Evolutionary conservation across 1,140 invertebrate genomes (phyloP).

Genomic region (Chrysopa pallens): DNA sequence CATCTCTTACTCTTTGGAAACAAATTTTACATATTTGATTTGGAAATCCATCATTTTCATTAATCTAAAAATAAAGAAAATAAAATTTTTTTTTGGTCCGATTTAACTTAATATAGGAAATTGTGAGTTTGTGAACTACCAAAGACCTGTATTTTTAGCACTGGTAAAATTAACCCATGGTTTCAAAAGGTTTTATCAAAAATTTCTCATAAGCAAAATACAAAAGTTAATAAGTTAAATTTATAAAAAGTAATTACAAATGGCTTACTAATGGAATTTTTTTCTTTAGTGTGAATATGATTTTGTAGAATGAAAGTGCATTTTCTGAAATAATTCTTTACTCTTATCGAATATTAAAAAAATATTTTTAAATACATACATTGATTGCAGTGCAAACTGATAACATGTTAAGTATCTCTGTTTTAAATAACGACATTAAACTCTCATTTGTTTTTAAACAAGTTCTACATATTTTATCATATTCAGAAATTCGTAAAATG

Average conservation of each 20-base stretch:
- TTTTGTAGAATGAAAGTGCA: too few species aligned
- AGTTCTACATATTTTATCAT: not conserved
- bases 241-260: not conserved
- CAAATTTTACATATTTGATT: conserved; percentile 12
- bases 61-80: conserved; percentile 1
- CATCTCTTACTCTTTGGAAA: conserved; percentile 7
- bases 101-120: not conserved
- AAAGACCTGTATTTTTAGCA: not conserved
- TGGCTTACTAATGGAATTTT: too few species aligned
- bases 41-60: conserved; percentile 8
- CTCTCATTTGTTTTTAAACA: not conserved
- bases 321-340: too few species aligned
- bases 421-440: not conserved
- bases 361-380: not conserved
- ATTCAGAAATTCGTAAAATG: not conserved
- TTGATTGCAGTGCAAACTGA: not conserved
- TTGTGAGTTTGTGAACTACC: not conserved
- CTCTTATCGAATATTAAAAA: not conserved
- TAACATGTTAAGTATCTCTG: not conserved
- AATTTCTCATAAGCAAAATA: not conserved
- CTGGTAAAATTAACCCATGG: not conserved
- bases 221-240: not conserved
- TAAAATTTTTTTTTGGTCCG: not conserved
- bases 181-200: not conserved
- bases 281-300: too few species aligned